A percentile compares a stretch with the other conserved stretches of the same genome.
These are phyloP conservation scores for Cantharis nigra DNA, from an alignment of 2,888 invertebrate genomes.

Conservation along the genomic window DNA sequence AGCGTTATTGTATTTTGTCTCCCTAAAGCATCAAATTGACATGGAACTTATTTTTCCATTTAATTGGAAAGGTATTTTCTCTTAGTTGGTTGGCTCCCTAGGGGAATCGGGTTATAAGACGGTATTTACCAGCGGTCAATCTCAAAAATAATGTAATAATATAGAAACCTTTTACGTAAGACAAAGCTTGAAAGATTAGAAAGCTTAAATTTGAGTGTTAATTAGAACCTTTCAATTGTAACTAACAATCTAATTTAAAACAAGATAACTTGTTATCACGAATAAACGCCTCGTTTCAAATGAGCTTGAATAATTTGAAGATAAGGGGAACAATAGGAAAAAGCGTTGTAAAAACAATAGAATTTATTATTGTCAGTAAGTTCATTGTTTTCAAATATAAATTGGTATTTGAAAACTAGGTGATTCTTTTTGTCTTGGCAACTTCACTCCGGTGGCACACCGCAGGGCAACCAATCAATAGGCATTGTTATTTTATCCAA, in stretches of 20 bases:
- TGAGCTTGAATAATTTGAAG: slow-evolving; percentile 16
- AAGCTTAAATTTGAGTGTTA: background rate
- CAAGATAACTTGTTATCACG: slow-evolving; percentile 16
- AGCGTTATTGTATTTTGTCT: slow-evolving; percentile 30
- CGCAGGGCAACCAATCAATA: slow-evolving; percentile 32
- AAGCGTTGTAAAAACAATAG: slow-evolving; percentile 6
- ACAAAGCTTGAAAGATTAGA: background rate
- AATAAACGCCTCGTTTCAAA: slow-evolving; percentile 10
- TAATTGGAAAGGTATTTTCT: slow-evolving; percentile 31
- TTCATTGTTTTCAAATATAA: slow-evolving; percentile 17
- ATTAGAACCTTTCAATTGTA: background rate
- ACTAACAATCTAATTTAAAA: slow-evolving; percentile 5
- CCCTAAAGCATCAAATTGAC: slow-evolving; percentile 31
- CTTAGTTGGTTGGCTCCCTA: slow-evolving; percentile 21
- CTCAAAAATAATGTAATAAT: slow-evolving; percentile 8
- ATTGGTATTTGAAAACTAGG: slow-evolving; percentile 15
- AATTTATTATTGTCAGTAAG: slow-evolving; percentile 7
- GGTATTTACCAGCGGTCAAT: slow-evolving; percentile 27
- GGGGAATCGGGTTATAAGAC: slow-evolving; percentile 27
- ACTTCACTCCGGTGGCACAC: slow-evolving; percentile 11
- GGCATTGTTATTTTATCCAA: slow-evolving; percentile 41
- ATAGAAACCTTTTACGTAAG: background rate
- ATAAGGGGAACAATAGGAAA: slow-evolving; percentile 10
- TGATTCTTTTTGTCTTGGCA: background rate
- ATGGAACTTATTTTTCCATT: slow-evolving; percentile 32